Evolutionary conservation across 2,797 vertebrate genomes (phyloP).

Genomic region (Vultur gryphus): DNA sequence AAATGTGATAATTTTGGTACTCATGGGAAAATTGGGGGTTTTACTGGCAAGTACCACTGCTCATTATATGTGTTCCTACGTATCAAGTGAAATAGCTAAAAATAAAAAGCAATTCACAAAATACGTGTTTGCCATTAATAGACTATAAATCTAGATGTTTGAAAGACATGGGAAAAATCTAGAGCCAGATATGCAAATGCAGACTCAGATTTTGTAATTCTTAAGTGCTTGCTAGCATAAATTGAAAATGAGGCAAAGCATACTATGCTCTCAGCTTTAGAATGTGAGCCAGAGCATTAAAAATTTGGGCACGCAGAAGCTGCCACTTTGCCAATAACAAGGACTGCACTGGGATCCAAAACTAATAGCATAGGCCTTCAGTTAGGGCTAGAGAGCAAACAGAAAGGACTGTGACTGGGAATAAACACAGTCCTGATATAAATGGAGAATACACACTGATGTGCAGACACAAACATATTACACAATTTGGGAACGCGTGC

Average conservation of each 20-base stretch:
- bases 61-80: not conserved
- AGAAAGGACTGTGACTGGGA: not conserved
- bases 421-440: not conserved
- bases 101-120: slow-evolving; percentile 20
- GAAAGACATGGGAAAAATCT: not conserved
- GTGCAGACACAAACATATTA: not conserved
- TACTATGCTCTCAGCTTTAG: not conserved
- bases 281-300: not conserved
- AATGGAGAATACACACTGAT: not conserved
- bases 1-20: not conserved
- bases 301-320: not conserved
- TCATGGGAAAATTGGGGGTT: not conserved
- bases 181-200: slow-evolving; percentile 29
- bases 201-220: not conserved
- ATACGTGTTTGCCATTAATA: not conserved
- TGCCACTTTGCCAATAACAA: not conserved
- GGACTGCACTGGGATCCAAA: not conserved
- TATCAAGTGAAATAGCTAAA: not conserved
- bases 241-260: not conserved
- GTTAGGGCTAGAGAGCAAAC: not conserved
- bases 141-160: not conserved
- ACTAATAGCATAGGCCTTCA: not conserved
- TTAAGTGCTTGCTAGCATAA: not conserved
- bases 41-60: not conserved
- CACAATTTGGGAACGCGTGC: not conserved